Percentiles rank a stretch among this genome's conserved stretches.
Conservation (phyloP, 2,113 vertebrate species). For the Bufo bufo region DNA sequence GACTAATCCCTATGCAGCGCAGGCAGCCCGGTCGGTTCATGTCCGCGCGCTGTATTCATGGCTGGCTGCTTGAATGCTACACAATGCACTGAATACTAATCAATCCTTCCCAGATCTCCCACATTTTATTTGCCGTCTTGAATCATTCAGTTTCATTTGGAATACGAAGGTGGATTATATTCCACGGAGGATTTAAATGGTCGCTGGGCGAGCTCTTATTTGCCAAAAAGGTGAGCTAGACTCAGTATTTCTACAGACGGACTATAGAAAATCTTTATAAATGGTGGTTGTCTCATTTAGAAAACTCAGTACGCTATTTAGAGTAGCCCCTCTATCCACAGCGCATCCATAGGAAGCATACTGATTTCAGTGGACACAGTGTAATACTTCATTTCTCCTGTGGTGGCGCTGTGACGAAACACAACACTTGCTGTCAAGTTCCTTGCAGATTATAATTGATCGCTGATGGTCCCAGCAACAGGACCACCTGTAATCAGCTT, state of each 20-base stretch:
- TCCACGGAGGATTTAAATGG: neutral
- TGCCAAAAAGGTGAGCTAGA: too few relatives aligned
- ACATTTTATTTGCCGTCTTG: neutral
- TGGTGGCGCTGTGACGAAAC: neutral
- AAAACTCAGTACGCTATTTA: too few relatives aligned
- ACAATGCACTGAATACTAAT: constrained; percentile 23
- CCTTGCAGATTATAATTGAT: too few relatives aligned
- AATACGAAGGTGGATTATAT: neutral
- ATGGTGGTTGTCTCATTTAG: too few relatives aligned
- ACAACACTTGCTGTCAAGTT: neutral
- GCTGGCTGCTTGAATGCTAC: neutral
- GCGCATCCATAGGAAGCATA: too few relatives aligned
- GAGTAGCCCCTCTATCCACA: too few relatives aligned
- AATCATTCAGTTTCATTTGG: neutral
- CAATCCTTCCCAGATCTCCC: neutral
- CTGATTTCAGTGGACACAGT: neutral
- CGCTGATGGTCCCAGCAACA: too few relatives aligned
- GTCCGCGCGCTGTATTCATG: neutral
- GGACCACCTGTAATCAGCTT: too few relatives aligned
- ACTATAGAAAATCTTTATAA: too few relatives aligned
- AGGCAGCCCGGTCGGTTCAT: neutral
- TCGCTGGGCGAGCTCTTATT: neutral
- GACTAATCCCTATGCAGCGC: constrained; percentile 10
- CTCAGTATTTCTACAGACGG: too few relatives aligned
- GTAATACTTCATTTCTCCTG: neutral